phyloP scores from a whole-genome alignment of 2,113 vertebrate genomes.

The Pedionomus torquatus region DNA sequence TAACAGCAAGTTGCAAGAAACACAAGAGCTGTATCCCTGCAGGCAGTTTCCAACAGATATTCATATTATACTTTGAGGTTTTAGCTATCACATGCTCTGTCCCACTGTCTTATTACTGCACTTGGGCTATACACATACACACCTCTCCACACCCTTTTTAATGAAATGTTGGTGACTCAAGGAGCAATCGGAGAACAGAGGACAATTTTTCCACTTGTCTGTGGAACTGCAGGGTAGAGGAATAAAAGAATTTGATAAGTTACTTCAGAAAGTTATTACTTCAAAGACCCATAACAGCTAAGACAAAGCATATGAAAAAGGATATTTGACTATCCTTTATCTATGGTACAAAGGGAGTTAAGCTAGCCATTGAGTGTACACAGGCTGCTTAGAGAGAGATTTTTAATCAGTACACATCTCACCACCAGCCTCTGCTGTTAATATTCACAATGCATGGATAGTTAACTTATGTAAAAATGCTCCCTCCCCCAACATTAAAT shows the following conservation, averaged over 20 bases:
- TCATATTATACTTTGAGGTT: background rate
- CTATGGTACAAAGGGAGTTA: background rate
- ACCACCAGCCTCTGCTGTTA: background rate
- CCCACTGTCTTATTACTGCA: background rate
- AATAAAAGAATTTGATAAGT: background rate
- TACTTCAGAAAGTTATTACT: background rate
- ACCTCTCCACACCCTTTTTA: background rate
- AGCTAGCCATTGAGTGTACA: background rate
- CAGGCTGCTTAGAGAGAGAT: background rate
- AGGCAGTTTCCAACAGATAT: background rate
- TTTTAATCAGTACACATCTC: background rate
- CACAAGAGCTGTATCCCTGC: background rate
- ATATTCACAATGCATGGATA: slow-evolving; percentile 16
- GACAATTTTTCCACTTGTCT: background rate
- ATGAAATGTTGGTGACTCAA: background rate
- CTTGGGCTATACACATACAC: background rate
- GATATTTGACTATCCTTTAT: background rate
- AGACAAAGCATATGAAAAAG: background rate
- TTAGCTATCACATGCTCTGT: background rate
- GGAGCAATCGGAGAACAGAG: background rate
- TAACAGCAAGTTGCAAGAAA: background rate
- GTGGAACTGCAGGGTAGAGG: background rate
- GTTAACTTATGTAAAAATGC: background rate
- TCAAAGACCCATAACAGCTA: background rate
- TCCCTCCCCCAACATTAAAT: background rate